Percentiles rank a stretch among this genome's conserved stretches.
These are phyloP conservation scores for Dendronephthya gigantea DNA, from an alignment of 64 coral and sea anemone genomes.

Conservation along the genomic window DNA sequence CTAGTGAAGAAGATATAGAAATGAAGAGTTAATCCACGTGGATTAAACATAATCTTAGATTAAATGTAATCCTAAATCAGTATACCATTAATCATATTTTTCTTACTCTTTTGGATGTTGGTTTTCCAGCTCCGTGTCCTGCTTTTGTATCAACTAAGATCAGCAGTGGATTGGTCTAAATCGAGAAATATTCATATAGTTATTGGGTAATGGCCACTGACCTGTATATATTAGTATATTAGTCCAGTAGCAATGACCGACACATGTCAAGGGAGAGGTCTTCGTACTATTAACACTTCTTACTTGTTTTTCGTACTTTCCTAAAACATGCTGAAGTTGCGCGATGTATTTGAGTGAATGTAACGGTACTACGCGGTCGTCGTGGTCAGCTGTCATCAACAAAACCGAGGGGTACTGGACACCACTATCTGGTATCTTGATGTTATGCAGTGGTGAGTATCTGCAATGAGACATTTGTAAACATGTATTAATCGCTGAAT, in stretches of 20 bases:
- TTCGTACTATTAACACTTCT: too few relatives aligned
- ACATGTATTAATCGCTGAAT: too few relatives aligned
- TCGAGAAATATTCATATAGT: background rate
- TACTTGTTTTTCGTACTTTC: conserved; percentile 64
- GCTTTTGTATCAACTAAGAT: conserved; percentile 82
- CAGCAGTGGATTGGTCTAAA: conserved; percentile 54
- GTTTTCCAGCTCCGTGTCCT: conserved; percentile 86
- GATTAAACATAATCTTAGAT: too few relatives aligned
- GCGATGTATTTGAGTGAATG: conserved; percentile 95
- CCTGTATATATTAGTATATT: too few relatives aligned
- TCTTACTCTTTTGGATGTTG: conserved; percentile 73
- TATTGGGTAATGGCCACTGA: background rate
- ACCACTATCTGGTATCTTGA: conserved; percentile 63
- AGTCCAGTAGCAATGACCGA: background rate
- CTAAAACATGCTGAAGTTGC: conserved; percentile 66
- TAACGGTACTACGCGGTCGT: conserved; percentile 90
- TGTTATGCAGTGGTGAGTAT: conserved; percentile 92
- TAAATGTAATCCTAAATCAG: too few relatives aligned
- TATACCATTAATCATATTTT: background rate
- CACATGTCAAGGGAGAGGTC: too few relatives aligned
- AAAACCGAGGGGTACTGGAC: conserved; percentile 75
- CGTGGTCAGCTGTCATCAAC: conserved; percentile 91
- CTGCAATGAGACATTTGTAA: conserved; percentile 18
- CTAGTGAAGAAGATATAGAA: too few relatives aligned
- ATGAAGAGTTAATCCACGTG: too few relatives aligned